Conservation (phyloP, 2,888 invertebrate species). For the Oscheius sp. region DNA sequence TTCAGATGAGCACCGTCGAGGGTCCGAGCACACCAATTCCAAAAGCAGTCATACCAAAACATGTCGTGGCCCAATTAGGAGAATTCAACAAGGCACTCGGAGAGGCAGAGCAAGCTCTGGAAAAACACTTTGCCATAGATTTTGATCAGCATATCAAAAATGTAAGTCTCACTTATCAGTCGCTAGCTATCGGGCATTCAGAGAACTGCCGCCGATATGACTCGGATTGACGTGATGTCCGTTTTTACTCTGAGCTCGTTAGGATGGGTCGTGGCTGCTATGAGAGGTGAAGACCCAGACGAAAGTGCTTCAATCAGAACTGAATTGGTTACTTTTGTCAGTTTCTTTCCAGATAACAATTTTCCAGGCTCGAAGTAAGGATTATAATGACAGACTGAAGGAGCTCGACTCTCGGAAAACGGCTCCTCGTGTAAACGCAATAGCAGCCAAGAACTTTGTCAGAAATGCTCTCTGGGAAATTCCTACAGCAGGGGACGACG, state of each 20-base stretch:
- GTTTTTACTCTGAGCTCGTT: slow-evolving; percentile 26
- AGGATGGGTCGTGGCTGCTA: slow-evolving; percentile 13
- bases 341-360: background rate
- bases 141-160: slow-evolving; percentile 34
- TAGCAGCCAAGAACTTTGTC: slow-evolving; percentile 34
- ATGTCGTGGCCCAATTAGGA: slow-evolving; percentile 18
- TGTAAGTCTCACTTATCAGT: slow-evolving; percentile 6
- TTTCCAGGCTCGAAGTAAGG: slow-evolving; percentile 33
- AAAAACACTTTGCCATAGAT: slow-evolving; percentile 21
- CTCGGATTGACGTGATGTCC: slow-evolving; percentile 36
- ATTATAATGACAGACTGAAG: slow-evolving; percentile 25
- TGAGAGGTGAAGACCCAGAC: slow-evolving; percentile 35
- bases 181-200: slow-evolving; percentile 1
- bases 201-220: slow-evolving; percentile 31
- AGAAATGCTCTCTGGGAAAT: slow-evolving; percentile 38
- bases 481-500: slow-evolving; percentile 6
- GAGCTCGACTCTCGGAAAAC: slow-evolving; percentile 2
- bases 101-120: slow-evolving; percentile 20
- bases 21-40: background rate
- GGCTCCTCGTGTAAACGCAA: slow-evolving; percentile 33
- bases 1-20: background rate
- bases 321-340: slow-evolving; percentile 26
- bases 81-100: slow-evolving; percentile 35
- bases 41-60: slow-evolving; percentile 24
- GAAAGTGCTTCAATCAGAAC: slow-evolving; percentile 10